A percentile compares a stretch with the other conserved stretches of the same genome.
Evolutionary conservation across 2,113 vertebrate species (phyloP).

Genomic region (Erythrocebus patas): DNA sequence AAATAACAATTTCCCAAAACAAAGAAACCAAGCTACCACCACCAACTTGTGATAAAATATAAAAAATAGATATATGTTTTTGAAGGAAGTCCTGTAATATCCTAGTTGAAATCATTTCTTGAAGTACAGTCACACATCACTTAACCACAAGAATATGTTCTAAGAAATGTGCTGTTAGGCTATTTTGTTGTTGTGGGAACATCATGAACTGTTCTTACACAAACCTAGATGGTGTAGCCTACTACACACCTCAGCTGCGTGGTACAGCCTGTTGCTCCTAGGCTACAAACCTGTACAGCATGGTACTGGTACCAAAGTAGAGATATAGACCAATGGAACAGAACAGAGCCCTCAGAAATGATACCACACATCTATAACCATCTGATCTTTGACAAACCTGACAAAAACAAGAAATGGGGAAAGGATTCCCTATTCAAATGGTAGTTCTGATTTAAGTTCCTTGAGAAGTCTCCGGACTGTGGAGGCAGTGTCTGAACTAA

Average conservation of each 20-base stretch:
- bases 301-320: too few relatives aligned
- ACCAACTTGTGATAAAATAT: neutral
- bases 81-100: neutral
- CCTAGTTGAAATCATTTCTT: constrained; percentile 7
- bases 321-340: too few relatives aligned
- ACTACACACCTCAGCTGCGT: neutral
- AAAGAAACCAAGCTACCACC: neutral
- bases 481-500: too few relatives aligned
- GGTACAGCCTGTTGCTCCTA: neutral
- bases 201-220: neutral
- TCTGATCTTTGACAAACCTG: too few relatives aligned
- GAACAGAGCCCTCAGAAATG: too few relatives aligned
- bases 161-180: neutral
- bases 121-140: neutral
- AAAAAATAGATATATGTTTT: neutral
- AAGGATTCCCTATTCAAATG: too few relatives aligned
- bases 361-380: too few relatives aligned
- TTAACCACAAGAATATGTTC: neutral
- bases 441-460: too few relatives aligned
- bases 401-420: too few relatives aligned
- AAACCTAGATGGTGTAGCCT: neutral
- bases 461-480: too few relatives aligned
- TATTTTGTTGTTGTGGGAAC: neutral
- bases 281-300: neutral
- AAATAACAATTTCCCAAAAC: neutral